Base-by-base conservation (phyloP, 1,140 invertebrate species). In the Lepidotrigona ventralis region DNA sequence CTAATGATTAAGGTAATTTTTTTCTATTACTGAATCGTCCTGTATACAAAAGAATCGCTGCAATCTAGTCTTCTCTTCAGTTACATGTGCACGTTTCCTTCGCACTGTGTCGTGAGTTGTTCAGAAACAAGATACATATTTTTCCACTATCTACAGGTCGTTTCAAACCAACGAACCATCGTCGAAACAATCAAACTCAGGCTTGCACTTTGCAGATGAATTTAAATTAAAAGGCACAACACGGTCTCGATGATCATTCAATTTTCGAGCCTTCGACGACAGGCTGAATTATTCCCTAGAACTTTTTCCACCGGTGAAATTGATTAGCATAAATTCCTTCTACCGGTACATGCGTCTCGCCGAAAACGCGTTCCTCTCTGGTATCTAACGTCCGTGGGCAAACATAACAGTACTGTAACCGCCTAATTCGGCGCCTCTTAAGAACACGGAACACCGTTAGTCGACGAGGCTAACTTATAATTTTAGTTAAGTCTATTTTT, bases 401-500 rank as follows among this genome's bases (percentile, higher is more conserved):
- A 86, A 85, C 29, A 72, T 86, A 87, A 87, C 86, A 83, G 85
- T 83, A 84, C 54, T 53, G 58, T 71, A 64, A 72, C 56, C 76
- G 60, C 73, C 77, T 74, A 81, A 87, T 64, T 80, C 81, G 66
- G 33, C 33, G 15, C 29, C 56, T 60, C 68, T 29, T 66, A 80
- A 83, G 79, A 83, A 86, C 80, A 79, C 53, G 33, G 51, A 53
- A 14, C 71, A 87, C 86, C 84, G 86, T 87, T 87, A 87, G 76
- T n/a, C 70, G 19, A 17, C 46, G 1, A 4, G 53, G 51, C 26
- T n/a, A n/a, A n/a, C 53, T 58, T n/a, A 33, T 33, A 29, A 68
- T 82, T 86, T 76, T 63, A 33, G 63, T 77, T 64, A 21, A 26
- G 12, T 71, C 39, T 71, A 15, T 33, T 33, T 33, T 33, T 33